Conservation (phyloP, 2,113 vertebrate genomes). For the Mormyrus iriodes region DNA sequence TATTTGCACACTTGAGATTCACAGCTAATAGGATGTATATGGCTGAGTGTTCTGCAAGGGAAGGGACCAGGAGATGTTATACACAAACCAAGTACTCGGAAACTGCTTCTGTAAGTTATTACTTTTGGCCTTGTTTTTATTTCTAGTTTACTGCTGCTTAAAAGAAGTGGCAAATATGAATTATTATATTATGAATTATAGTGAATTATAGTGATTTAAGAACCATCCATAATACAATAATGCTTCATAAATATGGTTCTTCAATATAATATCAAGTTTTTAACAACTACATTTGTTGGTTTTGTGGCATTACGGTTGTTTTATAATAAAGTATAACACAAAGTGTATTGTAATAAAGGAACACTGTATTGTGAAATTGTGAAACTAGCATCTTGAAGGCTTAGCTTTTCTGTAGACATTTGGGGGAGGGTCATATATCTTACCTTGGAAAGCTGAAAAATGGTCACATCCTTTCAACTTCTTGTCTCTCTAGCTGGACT, state of each 20-base stretch:
- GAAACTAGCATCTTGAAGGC: slow-evolving; percentile 39
- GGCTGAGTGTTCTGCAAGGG: slow-evolving; percentile 73
- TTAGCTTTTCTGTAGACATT: slow-evolving; percentile 6
- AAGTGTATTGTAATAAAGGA: neutral
- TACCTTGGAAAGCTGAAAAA: slow-evolving; percentile 54
- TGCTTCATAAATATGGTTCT: neutral
- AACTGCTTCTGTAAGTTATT: neutral
- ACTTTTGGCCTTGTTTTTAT: neutral
- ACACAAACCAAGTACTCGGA: slow-evolving; percentile 33
- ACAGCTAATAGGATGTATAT: slow-evolving; percentile 71
- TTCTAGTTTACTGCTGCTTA: neutral
- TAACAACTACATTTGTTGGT: neutral
- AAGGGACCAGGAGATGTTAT: slow-evolving; percentile 60
- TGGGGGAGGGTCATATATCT: slow-evolving; percentile 31
- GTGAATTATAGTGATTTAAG: neutral
- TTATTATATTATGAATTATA: too few relatives aligned
- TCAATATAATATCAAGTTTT: neutral
- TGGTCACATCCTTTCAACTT: slow-evolving; percentile 45
- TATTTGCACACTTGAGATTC: slow-evolving; percentile 65
- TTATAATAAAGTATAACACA: neutral
- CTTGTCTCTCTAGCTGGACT: slow-evolving; percentile 47
- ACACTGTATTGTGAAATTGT: neutral
- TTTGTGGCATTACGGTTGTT: neutral
- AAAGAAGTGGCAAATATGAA: neutral
- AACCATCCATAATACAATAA: neutral